Evolutionary conservation across 2,888 invertebrate genomes (phyloP).

Genomic region (Drosophila setosimentum): DNA sequence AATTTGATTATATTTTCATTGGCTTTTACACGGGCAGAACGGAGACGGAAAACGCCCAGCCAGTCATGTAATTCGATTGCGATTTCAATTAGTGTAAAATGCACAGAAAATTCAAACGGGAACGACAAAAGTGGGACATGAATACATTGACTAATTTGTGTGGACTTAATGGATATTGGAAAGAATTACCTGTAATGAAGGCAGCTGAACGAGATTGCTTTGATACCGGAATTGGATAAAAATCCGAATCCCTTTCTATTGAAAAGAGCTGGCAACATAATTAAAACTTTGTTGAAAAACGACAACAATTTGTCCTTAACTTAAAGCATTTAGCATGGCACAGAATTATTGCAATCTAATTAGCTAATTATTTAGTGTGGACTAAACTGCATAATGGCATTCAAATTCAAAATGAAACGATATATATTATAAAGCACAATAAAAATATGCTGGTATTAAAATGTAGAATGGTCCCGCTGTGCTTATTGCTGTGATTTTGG

Average conservation of each 20-base stretch:
- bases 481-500: not conserved
- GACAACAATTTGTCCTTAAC: not conserved
- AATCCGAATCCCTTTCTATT: not conserved
- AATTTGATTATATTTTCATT: slow-evolving; percentile 82
- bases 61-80: slow-evolving; percentile 77
- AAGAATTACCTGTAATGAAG: slow-evolving; percentile 24
- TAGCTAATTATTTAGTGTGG: not conserved
- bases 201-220: slow-evolving; percentile 13
- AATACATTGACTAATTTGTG: slow-evolving; percentile 29
- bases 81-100: slow-evolving; percentile 82
- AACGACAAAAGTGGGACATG: slow-evolving; percentile 12
- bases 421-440: not conserved
- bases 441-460: not conserved
- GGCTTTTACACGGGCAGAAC: slow-evolving; percentile 49
- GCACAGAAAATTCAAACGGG: slow-evolving; percentile 47
- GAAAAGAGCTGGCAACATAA: not conserved
- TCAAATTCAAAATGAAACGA: not conserved
- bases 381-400: not conserved
- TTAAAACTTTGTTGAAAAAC: not conserved
- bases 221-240: not conserved
- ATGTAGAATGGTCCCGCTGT: not conserved
- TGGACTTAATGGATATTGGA: slow-evolving; percentile 8
- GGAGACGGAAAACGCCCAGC: slow-evolving; percentile 7
- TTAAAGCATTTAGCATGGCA: not conserved
- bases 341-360: not conserved